phyloP scores from a whole-genome alignment of 1,140 invertebrate species.

The Ips typographus region DNA sequence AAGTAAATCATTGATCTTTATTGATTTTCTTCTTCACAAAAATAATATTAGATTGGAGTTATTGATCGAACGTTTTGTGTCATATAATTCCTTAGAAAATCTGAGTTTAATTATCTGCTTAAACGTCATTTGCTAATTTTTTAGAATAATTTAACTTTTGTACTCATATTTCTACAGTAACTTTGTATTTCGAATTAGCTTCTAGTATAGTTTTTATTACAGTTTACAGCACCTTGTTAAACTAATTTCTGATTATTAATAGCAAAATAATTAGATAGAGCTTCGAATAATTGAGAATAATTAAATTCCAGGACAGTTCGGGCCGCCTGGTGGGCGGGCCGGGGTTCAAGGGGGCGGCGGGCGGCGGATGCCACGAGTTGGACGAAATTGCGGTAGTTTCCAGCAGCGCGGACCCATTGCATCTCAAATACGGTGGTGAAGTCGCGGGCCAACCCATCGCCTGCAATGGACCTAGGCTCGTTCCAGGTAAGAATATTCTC shows the following conservation, averaged over 20 bases:
- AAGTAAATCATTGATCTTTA: too few species aligned
- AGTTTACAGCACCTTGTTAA: background rate
- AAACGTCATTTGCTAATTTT: too few species aligned
- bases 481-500: constrained; percentile 57
- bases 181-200: background rate
- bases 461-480: constrained; percentile 64
- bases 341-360: constrained; percentile 50
- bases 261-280: too few species aligned
- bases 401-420: constrained; percentile 59
- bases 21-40: too few species aligned
- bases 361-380: constrained; percentile 65
- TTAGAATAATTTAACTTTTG: too few species aligned
- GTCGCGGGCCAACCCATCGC: constrained; percentile 50
- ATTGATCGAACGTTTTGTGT: too few species aligned
- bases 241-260: too few species aligned
- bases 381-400: constrained; percentile 77
- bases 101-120: too few species aligned
- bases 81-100: too few species aligned
- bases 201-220: background rate
- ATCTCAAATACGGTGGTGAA: constrained; percentile 60
- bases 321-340: constrained; percentile 55
- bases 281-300: background rate
- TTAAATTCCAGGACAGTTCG: constrained; percentile 49
- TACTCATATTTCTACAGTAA: too few species aligned
- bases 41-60: too few species aligned